Evolutionary conservation across 1,140 invertebrate species (phyloP).

Genomic region (Drosophila oshimai): DNA sequence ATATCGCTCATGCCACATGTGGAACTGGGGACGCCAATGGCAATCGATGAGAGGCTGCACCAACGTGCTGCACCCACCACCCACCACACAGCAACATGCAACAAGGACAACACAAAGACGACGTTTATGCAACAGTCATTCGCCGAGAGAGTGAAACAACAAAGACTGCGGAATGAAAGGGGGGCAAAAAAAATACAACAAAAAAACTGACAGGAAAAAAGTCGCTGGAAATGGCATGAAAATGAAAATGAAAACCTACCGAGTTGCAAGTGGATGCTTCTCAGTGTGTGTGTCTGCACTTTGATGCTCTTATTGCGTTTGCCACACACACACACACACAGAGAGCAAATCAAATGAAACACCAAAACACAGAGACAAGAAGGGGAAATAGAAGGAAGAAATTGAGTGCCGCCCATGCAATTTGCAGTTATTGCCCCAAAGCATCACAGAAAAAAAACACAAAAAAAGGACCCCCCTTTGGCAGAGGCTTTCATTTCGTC

Average conservation of each 20-base stretch:
- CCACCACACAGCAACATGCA: constrained; percentile 40
- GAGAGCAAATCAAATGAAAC: constrained; percentile 75
- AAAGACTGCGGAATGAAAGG: background rate
- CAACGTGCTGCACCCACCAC: constrained; percentile 67
- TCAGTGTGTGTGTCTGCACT: constrained; percentile 50
- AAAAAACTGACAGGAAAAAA: background rate
- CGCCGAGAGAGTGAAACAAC: constrained; percentile 55
- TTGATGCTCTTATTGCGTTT: constrained; percentile 79
- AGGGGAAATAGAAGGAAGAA: constrained; percentile 32
- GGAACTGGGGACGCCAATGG: constrained; percentile 52
- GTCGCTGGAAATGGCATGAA: constrained; percentile 44
- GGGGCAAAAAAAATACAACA: background rate
- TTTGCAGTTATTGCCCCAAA: constrained; percentile 74
- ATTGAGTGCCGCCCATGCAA: constrained; percentile 79
- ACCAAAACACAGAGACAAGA: constrained; percentile 50
- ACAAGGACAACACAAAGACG: constrained; percentile 69
- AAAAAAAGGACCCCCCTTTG: constrained; percentile 15
- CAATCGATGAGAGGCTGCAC: constrained; percentile 67
- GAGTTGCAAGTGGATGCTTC: constrained; percentile 26
- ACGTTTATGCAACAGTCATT: constrained; percentile 81
- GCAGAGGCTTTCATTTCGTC: constrained; percentile 76
- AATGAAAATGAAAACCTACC: constrained; percentile 69
- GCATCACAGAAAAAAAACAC: constrained; percentile 25
- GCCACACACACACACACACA: constrained; percentile 10
- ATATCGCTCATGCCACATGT: constrained; percentile 38